These are phyloP conservation scores for Paguma larvata DNA, from an alignment of 2,797 vertebrate species.

Conservation along the genomic window DNA sequence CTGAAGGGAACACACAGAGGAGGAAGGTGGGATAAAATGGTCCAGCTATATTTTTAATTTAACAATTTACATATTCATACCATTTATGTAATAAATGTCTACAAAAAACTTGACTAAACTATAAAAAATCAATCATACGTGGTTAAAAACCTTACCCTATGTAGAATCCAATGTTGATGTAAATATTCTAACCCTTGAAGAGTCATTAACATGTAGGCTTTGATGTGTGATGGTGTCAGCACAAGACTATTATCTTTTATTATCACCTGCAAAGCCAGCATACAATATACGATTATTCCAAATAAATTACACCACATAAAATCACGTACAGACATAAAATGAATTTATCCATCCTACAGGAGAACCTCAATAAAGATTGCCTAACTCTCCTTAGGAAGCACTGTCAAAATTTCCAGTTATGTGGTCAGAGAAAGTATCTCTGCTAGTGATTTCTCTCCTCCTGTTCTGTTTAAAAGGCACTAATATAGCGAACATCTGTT, in stretches of 20 bases:
- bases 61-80: constrained; percentile 5
- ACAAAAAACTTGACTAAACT: constrained; percentile 13
- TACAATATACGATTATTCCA: not conserved
- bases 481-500: not conserved
- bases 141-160: constrained; percentile 92
- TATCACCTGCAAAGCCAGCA: constrained; percentile 92
- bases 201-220: constrained; percentile 98
- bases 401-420: not conserved
- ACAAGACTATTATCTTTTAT: constrained; percentile 98
- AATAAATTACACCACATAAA: constrained; percentile 3
- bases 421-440: not conserved
- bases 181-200: constrained; percentile 98
- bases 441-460: not conserved
- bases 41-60: not conserved
- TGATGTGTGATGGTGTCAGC: constrained; percentile 97
- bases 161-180: constrained; percentile 97
- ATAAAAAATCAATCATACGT: not conserved
- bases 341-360: not conserved
- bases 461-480: not conserved
- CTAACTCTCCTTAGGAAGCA: not conserved
- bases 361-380: not conserved
- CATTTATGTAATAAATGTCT: not conserved
- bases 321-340: not conserved
- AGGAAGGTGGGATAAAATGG: not conserved
- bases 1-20: not conserved